Evolutionary conservation across 1,140 invertebrate species (phyloP), one percentile per base, ranked within the genome.

Genomic region (Tetramorium parvispinum): DNA sequence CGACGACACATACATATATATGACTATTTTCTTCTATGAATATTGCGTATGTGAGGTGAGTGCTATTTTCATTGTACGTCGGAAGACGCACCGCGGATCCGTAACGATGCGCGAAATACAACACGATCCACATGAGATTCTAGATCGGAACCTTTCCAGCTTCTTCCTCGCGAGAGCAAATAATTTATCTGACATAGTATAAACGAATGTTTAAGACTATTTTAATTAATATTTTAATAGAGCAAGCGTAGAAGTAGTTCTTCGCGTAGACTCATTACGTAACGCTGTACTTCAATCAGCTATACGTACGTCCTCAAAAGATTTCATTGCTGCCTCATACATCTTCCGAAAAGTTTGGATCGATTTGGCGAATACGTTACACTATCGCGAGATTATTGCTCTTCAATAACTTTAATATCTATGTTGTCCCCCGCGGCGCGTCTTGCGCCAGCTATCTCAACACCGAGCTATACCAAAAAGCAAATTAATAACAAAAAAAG

Each of bases 11-110:
- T 76, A 88, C 87, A 88, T 77, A 93, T 89, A 92, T 92, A 93
- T 91, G 89, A 92, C 92, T 94, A 94, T 94, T 94, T 94, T 94
- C 92, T 94, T 94, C 93, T 93, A 94, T 93, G 83, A 89, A 92
- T 93, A 93, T 93, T 93, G 81, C 91, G 92, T 94, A 90, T 92
- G 92, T 92, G 86, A 92, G 88, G 79, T 92, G 91, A 85, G 86
- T 93, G 88, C 92, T 91, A 91, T 91, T 91, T 91, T 91, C 89
- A 89, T 91, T 63, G 71, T 87, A 88, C 77, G 87, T 77, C 73
- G 87, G 59, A 90, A 91, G 90, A 27, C 90, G 70, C 46, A 63
- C 79, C 63, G 90, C 76, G 61, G 65, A 70, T 81, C 75, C 18
- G 53, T 37, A 71, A 79, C 65, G 73, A 78, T 51, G 75, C 68